Conservation (phyloP, 2,113 vertebrate species). For the Lathamus discolor region DNA sequence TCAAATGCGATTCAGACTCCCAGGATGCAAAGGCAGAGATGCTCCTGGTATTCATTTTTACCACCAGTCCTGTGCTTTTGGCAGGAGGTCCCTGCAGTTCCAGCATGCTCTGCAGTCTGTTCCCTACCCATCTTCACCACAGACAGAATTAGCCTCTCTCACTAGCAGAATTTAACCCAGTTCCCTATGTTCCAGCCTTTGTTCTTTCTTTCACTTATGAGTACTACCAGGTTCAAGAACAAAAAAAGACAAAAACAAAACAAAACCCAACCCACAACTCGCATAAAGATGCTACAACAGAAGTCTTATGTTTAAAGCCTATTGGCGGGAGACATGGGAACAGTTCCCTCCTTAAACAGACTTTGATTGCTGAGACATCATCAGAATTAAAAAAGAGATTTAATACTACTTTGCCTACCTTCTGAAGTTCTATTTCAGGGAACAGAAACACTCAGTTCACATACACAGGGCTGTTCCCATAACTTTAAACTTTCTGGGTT, state of each 20-base stretch:
- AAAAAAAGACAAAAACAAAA: not conserved
- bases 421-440: not conserved
- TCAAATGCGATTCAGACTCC: not conserved
- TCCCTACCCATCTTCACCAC: not conserved
- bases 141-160: not conserved
- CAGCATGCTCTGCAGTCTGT: not conserved
- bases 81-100: not conserved
- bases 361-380: not conserved
- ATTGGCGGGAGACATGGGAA: not conserved
- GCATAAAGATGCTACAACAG: not conserved
- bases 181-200: not conserved
- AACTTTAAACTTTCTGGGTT: not conserved
- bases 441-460: not conserved
- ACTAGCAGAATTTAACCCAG: not conserved
- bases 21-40: not conserved
- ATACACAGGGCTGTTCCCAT: not conserved
- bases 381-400: not conserved
- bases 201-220: not conserved
- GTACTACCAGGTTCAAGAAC: not conserved
- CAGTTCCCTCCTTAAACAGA: not conserved
- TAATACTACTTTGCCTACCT: not conserved
- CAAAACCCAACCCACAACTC: not conserved
- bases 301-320: not conserved
- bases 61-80: accelerated
- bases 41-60: not conserved